Evolutionary conservation across 2,113 vertebrate species (phyloP).

Genomic region (Neogale vison): DNA sequence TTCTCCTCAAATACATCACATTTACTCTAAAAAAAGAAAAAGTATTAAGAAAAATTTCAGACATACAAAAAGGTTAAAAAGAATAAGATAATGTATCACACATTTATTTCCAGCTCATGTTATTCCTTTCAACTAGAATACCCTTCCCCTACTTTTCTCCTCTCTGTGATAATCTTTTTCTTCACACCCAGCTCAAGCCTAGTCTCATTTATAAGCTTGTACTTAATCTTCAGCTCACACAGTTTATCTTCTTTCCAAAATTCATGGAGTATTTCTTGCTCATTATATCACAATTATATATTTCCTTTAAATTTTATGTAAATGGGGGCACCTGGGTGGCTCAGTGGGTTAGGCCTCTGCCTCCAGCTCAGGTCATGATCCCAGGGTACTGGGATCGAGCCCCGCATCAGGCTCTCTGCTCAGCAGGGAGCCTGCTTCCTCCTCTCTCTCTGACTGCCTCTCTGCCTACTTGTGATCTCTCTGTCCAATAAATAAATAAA

Average conservation of each 20-base stretch:
- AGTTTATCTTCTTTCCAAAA: neutral
- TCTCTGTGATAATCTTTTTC: neutral
- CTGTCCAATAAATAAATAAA: too few species aligned
- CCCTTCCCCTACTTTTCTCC: neutral
- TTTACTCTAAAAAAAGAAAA: conserved; percentile 38
- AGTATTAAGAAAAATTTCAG: conserved; percentile 23
- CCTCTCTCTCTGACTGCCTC: too few species aligned
- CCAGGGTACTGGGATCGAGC: too few species aligned
- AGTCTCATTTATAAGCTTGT: neutral
- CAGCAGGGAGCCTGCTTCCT: too few species aligned
- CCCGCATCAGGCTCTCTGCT: too few species aligned
- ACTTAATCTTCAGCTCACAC: neutral
- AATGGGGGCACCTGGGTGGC: too few species aligned
- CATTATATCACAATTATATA: neutral
- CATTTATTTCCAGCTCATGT: neutral
- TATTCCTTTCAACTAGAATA: conserved; percentile 1
- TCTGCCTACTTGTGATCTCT: too few species aligned
- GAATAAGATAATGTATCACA: neutral
- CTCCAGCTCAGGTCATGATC: too few species aligned
- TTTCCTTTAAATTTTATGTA: neutral
- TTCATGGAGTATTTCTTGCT: neutral
- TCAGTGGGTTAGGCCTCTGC: too few species aligned
- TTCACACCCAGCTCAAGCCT: neutral
- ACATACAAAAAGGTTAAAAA: conserved; percentile 24
- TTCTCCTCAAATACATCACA: conserved; percentile 20